Conservation (phyloP, 2,888 invertebrate genomes). For the Linnaemya tessellans region DNA sequence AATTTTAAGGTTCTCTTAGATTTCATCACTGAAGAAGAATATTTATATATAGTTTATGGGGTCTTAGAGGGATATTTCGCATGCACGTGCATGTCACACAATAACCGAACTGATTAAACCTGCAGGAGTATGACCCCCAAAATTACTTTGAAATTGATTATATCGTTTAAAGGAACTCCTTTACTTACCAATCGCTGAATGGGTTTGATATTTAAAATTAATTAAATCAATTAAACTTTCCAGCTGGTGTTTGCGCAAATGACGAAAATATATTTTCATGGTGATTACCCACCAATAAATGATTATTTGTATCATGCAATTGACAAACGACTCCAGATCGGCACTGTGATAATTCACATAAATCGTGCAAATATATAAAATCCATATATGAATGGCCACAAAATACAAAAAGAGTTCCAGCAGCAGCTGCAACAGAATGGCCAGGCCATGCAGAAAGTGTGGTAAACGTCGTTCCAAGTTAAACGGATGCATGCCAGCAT, state of each 20-base stretch:
- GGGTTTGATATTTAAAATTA: constrained; percentile 74
- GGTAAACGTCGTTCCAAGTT: constrained; percentile 46
- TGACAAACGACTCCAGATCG: constrained; percentile 77
- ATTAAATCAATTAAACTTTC: constrained; percentile 73
- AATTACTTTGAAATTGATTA: no score
- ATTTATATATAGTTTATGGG: no score
- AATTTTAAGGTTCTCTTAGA: no score
- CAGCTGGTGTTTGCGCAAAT: constrained; percentile 70
- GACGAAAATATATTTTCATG: constrained; percentile 78
- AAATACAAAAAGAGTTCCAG: constrained; percentile 76
- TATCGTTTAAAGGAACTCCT: background rate
- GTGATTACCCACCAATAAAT: constrained; percentile 77
- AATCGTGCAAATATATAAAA: constrained; percentile 77
- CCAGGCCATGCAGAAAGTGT: background rate
- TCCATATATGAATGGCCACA: constrained; percentile 75
- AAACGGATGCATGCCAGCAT: constrained; percentile 76
- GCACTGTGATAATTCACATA: constrained; percentile 75
- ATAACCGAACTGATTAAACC: no score
- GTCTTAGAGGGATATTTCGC: no score
- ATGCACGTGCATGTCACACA: no score
- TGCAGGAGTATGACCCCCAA: no score
- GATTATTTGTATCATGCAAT: constrained; percentile 77
- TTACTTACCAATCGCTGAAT: constrained; percentile 75
- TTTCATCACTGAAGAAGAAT: no score
- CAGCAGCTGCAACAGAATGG: constrained; percentile 26